Evolutionary conservation across 2,113 vertebrate species (phyloP), one percentile per base, ranked within the genome.

Genomic region (Ondatra zibethicus): DNA sequence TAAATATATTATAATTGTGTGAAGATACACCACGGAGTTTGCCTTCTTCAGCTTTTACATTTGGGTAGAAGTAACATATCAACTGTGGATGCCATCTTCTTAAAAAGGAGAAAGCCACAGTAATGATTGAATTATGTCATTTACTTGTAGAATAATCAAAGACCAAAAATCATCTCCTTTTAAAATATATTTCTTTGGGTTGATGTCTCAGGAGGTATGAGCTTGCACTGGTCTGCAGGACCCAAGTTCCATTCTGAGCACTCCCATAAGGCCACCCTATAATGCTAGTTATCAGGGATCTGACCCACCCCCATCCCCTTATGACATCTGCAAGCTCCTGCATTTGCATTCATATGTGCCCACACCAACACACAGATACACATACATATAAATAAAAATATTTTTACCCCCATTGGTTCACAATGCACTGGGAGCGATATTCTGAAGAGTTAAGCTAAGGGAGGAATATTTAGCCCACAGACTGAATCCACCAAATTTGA

Each of bases 371-470:
- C 61, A 45, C 31, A 86, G 9, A 68, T 47, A 23, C 42, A 87
- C 84, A 85, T 31, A 85, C n/a, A 85, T 3, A 42, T 33, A 47
- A 23, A 50, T 11, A 66, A 63, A 65, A 63, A 58, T 7, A 45
- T 16, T 1, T 1, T 3, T 16, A 1, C 39, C 39, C 25, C 4
- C 14, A 91, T 55, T 92, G 94, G 88, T 50, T 98, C 45, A 92
- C 58, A 95, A 82, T 96, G 75, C 80, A 91, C 70, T 33, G 68
- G 36, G 5, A 65, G 77, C 72, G 61, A 95, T 7, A 96, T 81
- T 16, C 50, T 2, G 29, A 27, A 85, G 85, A 95, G 23, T 76
- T 93, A 96, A 92, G 73, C 33, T 94, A 77, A 94, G 86, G 61
- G 25, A 96, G 77, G 78, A 25, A 61, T 66, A 5, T 78, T 97